Conservation (phyloP, 2,888 invertebrate genomes). For the Mimumesa dahlbomi region DNA sequence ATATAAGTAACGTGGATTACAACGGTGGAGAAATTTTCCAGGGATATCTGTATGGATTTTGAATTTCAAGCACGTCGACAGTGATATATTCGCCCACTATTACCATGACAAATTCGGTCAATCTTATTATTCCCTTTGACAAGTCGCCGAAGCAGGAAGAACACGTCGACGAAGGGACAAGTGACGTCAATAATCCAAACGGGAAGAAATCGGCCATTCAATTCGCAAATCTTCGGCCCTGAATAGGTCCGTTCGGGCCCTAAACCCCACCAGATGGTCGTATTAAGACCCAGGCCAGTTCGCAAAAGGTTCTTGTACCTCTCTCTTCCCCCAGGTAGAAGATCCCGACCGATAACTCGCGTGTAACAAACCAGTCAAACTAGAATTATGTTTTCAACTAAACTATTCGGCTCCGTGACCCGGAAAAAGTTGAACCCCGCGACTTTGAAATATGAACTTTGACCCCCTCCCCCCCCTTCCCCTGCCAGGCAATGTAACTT, state of each 20-base stretch:
- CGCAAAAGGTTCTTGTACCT: constrained; percentile 5
- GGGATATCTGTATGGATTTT: too few relatives aligned
- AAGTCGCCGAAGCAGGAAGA: constrained; percentile 22
- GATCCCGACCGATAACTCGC: constrained; percentile 13
- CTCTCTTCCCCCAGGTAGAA: constrained; percentile 42
- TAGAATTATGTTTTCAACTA: too few relatives aligned
- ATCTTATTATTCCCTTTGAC: constrained; percentile 18
- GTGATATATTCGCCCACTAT: neutral
- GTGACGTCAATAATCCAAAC: constrained; percentile 9
- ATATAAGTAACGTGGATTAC: too few relatives aligned
- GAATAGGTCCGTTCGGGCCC: constrained; percentile 40
- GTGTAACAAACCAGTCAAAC: too few relatives aligned
- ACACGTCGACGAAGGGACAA: constrained; percentile 17
- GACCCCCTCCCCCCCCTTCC: too few relatives aligned
- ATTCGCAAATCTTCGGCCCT: constrained; percentile 48
- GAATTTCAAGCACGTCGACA: too few relatives aligned
- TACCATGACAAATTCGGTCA: constrained; percentile 14
- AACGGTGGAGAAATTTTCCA: too few relatives aligned
- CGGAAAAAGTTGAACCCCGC: too few relatives aligned
- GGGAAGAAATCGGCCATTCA: constrained; percentile 35
- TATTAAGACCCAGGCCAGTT: constrained; percentile 11
- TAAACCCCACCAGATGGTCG: constrained; percentile 21
- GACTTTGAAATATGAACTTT: too few relatives aligned
- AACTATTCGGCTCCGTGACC: too few relatives aligned
- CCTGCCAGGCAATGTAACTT: too few relatives aligned